Conservation (phyloP, 2,113 vertebrate genomes). For the Hippocampus mohnikei region DNA sequence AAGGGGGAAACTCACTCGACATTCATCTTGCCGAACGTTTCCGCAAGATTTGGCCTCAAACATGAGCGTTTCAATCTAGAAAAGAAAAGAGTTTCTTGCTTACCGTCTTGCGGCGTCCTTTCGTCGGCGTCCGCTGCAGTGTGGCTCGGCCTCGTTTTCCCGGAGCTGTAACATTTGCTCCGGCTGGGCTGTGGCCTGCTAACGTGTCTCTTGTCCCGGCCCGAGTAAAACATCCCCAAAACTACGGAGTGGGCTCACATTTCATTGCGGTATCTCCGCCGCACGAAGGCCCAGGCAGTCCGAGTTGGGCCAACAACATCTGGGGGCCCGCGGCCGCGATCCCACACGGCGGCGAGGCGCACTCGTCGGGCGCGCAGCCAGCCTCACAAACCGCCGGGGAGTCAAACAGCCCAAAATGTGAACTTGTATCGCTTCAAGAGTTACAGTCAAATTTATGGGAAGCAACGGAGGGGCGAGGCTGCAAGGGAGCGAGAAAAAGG, state of each 20-base stretch:
- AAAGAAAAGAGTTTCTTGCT: not conserved
- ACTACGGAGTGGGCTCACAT: slow-evolving; percentile 40
- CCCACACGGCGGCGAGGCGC: slow-evolving; percentile 8
- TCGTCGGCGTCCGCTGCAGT: slow-evolving; percentile 11
- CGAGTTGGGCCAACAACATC: slow-evolving; percentile 43
- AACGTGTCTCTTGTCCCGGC: slow-evolving; percentile 56
- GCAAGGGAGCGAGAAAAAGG: not conserved
- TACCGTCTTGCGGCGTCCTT: slow-evolving; percentile 46
- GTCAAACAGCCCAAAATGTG: not conserved
- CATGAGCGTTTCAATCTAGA: too few species aligned
- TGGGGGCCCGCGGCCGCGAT: slow-evolving; percentile 45
- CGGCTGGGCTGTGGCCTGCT: slow-evolving; percentile 35
- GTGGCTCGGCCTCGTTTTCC: slow-evolving; percentile 8
- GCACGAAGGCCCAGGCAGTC: slow-evolving; percentile 48
- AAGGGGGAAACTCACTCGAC: not conserved
- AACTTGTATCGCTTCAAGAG: not conserved
- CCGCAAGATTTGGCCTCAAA: not conserved
- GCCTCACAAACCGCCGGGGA: not conserved
- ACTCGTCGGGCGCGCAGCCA: not conserved
- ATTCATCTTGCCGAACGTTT: not conserved
- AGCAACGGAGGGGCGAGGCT: too few species aligned
- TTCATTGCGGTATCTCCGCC: slow-evolving; percentile 51
- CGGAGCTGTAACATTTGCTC: slow-evolving; percentile 52
- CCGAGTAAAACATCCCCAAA: slow-evolving; percentile 48
- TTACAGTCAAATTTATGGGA: not conserved